These are phyloP conservation scores for Drosophila ogumai DNA, from an alignment of 1,140 invertebrate genomes.

Conservation along the genomic window DNA sequence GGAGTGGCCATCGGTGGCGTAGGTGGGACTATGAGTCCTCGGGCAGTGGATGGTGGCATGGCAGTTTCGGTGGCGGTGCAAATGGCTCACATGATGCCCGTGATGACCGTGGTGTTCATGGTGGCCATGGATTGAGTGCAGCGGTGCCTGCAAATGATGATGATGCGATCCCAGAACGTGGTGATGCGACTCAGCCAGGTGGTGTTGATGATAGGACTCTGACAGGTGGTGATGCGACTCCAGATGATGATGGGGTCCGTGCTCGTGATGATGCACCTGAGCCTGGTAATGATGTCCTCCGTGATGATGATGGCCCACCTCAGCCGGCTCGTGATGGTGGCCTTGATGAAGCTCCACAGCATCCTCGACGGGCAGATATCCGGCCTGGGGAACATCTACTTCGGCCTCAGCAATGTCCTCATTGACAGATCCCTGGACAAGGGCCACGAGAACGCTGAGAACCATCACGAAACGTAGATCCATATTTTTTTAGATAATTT, in stretches of 20 bases:
- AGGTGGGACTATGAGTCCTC: constrained; percentile 3
- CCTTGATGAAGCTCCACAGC: constrained; percentile 1
- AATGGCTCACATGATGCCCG: constrained; percentile 1
- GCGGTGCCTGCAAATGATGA: constrained; percentile 5
- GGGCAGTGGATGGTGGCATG: constrained; percentile 48
- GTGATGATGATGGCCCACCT: constrained; percentile 16
- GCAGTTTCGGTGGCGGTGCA: constrained; percentile 43
- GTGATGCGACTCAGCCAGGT: constrained; percentile 19
- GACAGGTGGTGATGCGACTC: constrained; percentile 27
- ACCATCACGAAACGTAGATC: constrained; percentile 12
- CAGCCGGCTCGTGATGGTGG: constrained; percentile 5
- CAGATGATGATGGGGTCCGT: constrained; percentile 31
- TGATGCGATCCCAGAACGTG: constrained; percentile 12
- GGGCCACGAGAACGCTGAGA: constrained; percentile 1
- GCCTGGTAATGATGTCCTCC: constrained; percentile 15
- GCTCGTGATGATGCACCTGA: constrained; percentile 22
- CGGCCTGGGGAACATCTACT: constrained; percentile 15
- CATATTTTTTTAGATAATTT: constrained; percentile 20
- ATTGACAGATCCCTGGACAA: constrained; percentile 12
- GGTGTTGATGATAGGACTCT: constrained; percentile 25
- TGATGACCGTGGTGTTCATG: neutral
- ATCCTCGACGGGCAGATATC: constrained; percentile 25
- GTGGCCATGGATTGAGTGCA: neutral
- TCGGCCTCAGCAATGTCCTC: constrained; percentile 10
- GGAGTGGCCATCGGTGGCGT: constrained; percentile 44